Evolutionary conservation across 2,113 vertebrate species (phyloP), one percentile per base, ranked within the genome.

Genomic region (Parus major): DNA sequence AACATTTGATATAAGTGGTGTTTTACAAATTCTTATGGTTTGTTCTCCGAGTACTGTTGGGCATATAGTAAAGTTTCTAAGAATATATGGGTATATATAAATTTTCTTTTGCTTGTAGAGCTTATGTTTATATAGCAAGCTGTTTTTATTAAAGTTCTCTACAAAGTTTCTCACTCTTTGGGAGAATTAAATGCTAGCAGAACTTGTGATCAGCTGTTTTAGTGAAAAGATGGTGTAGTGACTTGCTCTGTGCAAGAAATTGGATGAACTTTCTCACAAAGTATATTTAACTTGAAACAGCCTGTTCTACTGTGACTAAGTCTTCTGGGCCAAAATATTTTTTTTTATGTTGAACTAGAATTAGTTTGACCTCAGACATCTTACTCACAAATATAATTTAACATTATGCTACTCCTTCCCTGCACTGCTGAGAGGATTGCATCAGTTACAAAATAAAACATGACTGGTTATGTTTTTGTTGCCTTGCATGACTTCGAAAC

Each of bases 261-360:
- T 44, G 60, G 57, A 60, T 86, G 44, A 86, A 83, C 69, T 94
- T 90, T 95, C 68, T 83, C 55, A 41, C 1, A 0, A 88, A 68
- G 39, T 90, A 49, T 75, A 81, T 88, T 82, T 90, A 88, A 83
- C 44, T 84, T 68, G 90, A 84, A 94, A 79, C 86, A 88, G 79
- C 41, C 25, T 88, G 69, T 93, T 96, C 68, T 53, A 14, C 60
- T 42, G 27, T 75, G 64, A 81, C 56, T 92, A 68, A 94, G 52
- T 66, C 60, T 77, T 77, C 76, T 90, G 68, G 77, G 75, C 69
- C 47, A 88, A 64, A 60, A 36, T 86, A 33, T 82, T 9, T 8
- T 80, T 49, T 82, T 80, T 76, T 82, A 21, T 42, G 60, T 63
- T 86, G n/a, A 70, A 60, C 41, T 86, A 78, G 94, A 88, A 81